Percentiles rank a stretch among this genome's conserved stretches.
Conservation (phyloP, 2,797 vertebrate genomes). For the Glossophaga mutica region DNA sequence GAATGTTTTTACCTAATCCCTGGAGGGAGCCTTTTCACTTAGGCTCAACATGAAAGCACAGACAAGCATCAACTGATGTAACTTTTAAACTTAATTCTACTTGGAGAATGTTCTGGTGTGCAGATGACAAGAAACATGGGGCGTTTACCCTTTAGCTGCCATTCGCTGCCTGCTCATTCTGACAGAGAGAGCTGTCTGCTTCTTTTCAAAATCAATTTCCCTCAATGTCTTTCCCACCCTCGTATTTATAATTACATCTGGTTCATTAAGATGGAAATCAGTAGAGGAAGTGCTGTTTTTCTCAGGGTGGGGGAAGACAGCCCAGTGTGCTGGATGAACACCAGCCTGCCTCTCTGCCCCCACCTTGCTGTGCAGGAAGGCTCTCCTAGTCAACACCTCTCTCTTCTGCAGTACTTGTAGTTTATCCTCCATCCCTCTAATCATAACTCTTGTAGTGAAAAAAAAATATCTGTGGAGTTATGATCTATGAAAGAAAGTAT, state of each 20-base stretch:
- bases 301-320: background rate
- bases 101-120: background rate
- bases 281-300: background rate
- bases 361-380: background rate
- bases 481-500: background rate
- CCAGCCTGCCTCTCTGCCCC: background rate
- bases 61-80: background rate
- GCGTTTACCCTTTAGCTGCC: background rate
- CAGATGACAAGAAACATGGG: background rate
- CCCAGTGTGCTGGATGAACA: background rate
- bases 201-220: slow-evolving; percentile 54
- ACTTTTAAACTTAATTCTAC: slow-evolving; percentile 25
- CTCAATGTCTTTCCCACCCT: slow-evolving; percentile 2
- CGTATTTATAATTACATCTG: slow-evolving; percentile 52
- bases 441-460: background rate
- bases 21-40: slow-evolving; percentile 30
- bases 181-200: slow-evolving; percentile 36
- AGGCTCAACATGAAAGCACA: slow-evolving; percentile 6
- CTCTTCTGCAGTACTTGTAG: background rate
- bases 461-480: background rate
- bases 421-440: background rate
- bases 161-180: background rate
- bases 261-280: slow-evolving; percentile 44
- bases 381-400: background rate
- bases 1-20: slow-evolving; percentile 26